Evolutionary conservation across 2,113 vertebrate species (phyloP).

Genomic region (Cephalopholis sonnerati): DNA sequence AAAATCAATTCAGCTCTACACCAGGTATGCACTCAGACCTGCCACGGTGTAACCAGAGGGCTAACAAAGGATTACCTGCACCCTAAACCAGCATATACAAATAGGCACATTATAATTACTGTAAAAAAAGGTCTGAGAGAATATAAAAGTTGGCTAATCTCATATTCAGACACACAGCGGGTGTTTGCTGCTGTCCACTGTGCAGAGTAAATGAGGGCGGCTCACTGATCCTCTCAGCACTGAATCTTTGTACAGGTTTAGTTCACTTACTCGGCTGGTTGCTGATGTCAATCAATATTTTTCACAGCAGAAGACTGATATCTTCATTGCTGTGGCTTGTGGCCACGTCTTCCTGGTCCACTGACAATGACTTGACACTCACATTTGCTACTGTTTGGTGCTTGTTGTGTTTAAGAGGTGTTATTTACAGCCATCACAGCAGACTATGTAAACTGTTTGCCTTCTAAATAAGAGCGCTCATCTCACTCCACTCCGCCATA

Average conservation of each 20-base stretch:
- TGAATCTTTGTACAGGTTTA: constrained; percentile 7
- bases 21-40: constrained; percentile 1
- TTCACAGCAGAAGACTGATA: not conserved
- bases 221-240: not conserved
- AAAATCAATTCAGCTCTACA: constrained; percentile 48
- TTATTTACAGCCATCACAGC: constrained; percentile 15
- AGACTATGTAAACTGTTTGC: not conserved
- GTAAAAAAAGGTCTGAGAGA: not conserved
- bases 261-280: constrained; percentile 3
- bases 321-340: not conserved
- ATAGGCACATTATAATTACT: not conserved
- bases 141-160: not conserved
- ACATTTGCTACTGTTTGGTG: not conserved
- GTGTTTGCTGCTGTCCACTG: not conserved
- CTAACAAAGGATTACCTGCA: not conserved
- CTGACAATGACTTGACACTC: not conserved
- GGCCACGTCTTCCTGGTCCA: not conserved
- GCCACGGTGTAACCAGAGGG: not conserved
- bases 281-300: constrained; percentile 4
- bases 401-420: constrained; percentile 23
- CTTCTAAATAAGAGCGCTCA: not conserved
- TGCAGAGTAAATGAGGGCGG: constrained; percentile 4
- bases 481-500: not conserved
- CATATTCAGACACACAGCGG: not conserved
- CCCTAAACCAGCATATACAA: not conserved